Base-by-base conservation (phyloP, 1,140 invertebrate genomes). In the Daktulosphaira vitifoliae region DNA sequence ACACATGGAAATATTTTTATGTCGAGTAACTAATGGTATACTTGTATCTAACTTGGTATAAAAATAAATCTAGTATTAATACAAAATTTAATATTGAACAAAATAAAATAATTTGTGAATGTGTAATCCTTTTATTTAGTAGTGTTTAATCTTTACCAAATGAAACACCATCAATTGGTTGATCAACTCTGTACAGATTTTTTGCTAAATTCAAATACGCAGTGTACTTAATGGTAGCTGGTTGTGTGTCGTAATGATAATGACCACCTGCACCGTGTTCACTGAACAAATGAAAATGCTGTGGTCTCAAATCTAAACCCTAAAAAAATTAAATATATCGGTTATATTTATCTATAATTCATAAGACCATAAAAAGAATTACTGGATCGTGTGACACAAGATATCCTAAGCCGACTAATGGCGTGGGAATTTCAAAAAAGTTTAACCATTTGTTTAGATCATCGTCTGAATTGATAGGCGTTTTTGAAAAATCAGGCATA, bases 241-340 rank as follows among this genome's bases (percentile, higher is more conserved):
- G 92, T 20, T 90, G 91, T 6, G 86, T 90, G 76, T 97, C 95
- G 73, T 87, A 87, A 75, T 97, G 93, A 78, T 96, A 98, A 81
- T 98, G 95, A 5, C 95, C 94, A 67, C 89, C 94, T 78, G 91
- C 85, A 26, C 85, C 87, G 74, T 90, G 86, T 71, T 84, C 76
- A 72, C 89, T 89, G 74, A 89, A 95, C 66, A 90, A 90, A 74
- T 98, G 94, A 73, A 96, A 96, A 78, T 98, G 93, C 75, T 96
- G 92, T 29, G 94, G 80, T 70, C 93, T 79, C 23, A 97, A 79
- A 78, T 96, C 90, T 68, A 94, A 75, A 53, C 84, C 87, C 87
- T 90, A 56, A 16, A 51, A 9, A 9, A 46, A 33, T 50, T n/a
- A n/a, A n/a, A 49, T 18, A 8, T 39, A n/a, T 39, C 8, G 38